These are phyloP conservation scores for Cercocebus atys DNA, from an alignment of 2,113 vertebrate genomes.

Conservation along the genomic window DNA sequence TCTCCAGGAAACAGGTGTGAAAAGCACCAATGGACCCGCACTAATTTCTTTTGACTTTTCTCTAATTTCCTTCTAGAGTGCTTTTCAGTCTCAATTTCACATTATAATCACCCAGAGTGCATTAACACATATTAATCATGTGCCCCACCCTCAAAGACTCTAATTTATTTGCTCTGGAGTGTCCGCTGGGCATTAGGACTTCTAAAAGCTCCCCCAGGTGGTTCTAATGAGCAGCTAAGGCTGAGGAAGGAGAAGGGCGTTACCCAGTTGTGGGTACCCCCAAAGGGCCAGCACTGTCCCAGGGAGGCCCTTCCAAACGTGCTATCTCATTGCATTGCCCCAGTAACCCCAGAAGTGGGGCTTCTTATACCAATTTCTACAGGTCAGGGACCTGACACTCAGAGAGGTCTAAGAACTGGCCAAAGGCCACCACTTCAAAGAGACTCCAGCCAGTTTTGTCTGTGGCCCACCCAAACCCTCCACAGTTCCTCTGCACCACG, in stretches of 20 bases:
- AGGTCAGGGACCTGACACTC: background rate
- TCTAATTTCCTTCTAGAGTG: background rate
- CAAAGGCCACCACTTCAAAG: background rate
- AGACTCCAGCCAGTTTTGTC: background rate
- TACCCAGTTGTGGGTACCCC: background rate
- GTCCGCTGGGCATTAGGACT: background rate
- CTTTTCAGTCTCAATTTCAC: background rate
- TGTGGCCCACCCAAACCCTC: background rate
- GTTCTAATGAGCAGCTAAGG: background rate
- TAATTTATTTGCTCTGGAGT: background rate
- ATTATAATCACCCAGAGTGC: background rate
- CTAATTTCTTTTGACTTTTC: background rate
- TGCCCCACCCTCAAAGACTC: background rate
- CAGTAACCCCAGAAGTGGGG: background rate
- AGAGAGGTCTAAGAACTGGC: slow-evolving; percentile 2
- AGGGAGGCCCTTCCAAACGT: background rate
- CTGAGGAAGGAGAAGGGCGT: background rate
- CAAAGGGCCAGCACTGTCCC: background rate
- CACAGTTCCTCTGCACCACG: background rate
- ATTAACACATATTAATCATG: background rate
- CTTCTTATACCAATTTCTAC: background rate
- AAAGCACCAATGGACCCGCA: background rate
- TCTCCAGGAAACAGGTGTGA: background rate
- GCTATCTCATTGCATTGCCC: background rate
- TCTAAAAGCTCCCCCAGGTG: background rate